Evolutionary conservation across 2,888 invertebrate genomes (phyloP).

Genomic region (Acronicta psi): DNA sequence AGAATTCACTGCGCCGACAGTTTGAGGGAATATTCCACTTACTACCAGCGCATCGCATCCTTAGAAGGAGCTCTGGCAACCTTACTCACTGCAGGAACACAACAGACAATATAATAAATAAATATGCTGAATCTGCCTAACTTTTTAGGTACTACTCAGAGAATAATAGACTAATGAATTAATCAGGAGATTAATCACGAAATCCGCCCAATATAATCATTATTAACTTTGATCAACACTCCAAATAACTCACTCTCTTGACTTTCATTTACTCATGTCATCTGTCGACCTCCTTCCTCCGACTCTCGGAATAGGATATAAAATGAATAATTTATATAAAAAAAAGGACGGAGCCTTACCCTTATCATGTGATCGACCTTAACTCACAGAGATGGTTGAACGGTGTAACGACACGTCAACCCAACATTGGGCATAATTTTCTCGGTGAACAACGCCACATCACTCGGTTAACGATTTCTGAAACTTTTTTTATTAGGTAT

Average conservation of each 20-base stretch:
- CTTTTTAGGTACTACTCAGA: no score
- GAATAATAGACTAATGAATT: no score
- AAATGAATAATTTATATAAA: conserved; percentile 52
- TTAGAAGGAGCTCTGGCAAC: no score
- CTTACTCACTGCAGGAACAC: no score
- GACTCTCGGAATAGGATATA: conserved; percentile 45
- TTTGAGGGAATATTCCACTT: no score
- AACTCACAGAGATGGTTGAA: conserved; percentile 53
- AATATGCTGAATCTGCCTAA: no score
- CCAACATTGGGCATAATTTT: conserved; percentile 74
- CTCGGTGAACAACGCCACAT: conserved; percentile 69
- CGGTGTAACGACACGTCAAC: conserved; percentile 60
- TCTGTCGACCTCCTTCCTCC: conserved; percentile 32
- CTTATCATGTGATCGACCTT: conserved; percentile 49
- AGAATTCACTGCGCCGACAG: no score
- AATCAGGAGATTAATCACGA: no score
- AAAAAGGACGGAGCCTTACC: conserved; percentile 49
- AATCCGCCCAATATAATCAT: not conserved
- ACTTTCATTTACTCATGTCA: conserved; percentile 44
- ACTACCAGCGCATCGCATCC: no score
- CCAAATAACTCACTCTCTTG: conserved; percentile 19
- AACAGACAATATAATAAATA: no score
- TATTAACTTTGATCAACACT: not conserved
- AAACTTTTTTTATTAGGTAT: conserved; percentile 47
- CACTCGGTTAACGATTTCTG: conserved; percentile 67